Evolutionary conservation across 2,113 vertebrate species (phyloP), one percentile per base, ranked within the genome.

Genomic region (Hiodon alosoides): DNA sequence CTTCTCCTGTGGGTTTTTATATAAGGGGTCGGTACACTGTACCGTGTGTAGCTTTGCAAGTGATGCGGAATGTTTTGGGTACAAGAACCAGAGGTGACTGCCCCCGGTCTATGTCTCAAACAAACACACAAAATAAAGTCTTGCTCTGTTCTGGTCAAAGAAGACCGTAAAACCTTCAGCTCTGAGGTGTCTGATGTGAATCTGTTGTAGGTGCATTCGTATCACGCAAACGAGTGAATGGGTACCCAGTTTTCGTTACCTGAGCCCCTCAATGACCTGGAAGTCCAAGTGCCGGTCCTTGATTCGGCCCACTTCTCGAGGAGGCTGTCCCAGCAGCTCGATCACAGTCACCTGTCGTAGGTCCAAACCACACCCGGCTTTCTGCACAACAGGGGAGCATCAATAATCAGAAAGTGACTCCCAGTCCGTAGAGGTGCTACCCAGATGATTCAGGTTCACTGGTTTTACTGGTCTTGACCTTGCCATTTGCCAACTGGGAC

Each of bases 231-330:
- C n/a, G n/a, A n/a, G n/a, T 7, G 7, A 7, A 10, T 2, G 17
- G 57, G 17, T 5, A n/a, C n/a, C n/a, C n/a, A n/a, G n/a, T 14
- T 7, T 4, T 59, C 31, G 46, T 79, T 85, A 98, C 97, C 96
- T 95, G 84, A 99, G 90, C 71, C 94, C 93, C 81, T 98, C 92
- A 0, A 97, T 93, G 87, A 95, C 92, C 72, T 90, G 85, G 0
- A 86, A 60, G 5, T 87, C 85, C 10, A 98, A 86, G 65, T 83
- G 87, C 54, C 86, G 91, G 61, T 94, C 94, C 58, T 89, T 93
- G 77, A 99, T 96, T n/a, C 94, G 94, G 0, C 97, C 97, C 31
- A 92, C 92, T 78, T 94, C 94, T 0, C 85, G 89, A 0, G 95
- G 95, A 13, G 92, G 88, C 69, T 92, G 92, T 51, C 94, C 96